Evolutionary conservation across 2,797 vertebrate species (phyloP).

Genomic region (Stomatorhinus walkeri): DNA sequence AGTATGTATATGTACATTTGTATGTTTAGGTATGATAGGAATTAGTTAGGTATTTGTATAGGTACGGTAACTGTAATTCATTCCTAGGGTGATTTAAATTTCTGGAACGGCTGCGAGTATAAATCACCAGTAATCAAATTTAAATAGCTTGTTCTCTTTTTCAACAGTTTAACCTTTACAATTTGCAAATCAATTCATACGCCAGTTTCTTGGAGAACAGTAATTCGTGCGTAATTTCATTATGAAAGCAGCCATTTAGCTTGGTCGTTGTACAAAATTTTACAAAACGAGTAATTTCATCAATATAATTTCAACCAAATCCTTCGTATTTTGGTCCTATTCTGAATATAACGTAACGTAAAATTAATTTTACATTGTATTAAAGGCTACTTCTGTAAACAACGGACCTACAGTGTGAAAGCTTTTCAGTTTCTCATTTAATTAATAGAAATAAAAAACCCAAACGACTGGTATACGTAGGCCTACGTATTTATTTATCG

Average conservation of each 20-base stretch:
- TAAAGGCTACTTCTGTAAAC: not conserved
- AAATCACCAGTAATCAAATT: conserved; percentile 23
- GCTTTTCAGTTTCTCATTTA: not conserved
- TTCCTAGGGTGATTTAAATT: not conserved
- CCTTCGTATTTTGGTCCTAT: not conserved
- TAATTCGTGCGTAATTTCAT: conserved; percentile 41
- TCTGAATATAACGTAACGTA: not conserved
- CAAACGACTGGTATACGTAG: not conserved
- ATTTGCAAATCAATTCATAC: conserved; percentile 38
- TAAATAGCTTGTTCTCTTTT: conserved; percentile 45
- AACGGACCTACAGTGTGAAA: not conserved
- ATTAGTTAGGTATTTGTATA: not conserved
- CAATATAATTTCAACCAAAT: not conserved
- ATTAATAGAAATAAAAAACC: not conserved
- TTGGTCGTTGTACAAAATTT: not conserved
- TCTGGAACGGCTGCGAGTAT: conserved; percentile 23
- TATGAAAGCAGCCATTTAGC: conserved; percentile 32
- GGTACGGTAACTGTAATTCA: not conserved
- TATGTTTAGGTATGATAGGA: not conserved
- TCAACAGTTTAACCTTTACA: conserved; percentile 36
- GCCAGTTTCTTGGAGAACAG: conserved; percentile 42
- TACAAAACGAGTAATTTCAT: not conserved
- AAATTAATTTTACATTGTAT: not conserved
- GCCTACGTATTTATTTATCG: not conserved
- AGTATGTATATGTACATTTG: not conserved